Evolutionary conservation across 2,888 invertebrate species (phyloP).

Genomic region (Anthophora plumipes): DNA sequence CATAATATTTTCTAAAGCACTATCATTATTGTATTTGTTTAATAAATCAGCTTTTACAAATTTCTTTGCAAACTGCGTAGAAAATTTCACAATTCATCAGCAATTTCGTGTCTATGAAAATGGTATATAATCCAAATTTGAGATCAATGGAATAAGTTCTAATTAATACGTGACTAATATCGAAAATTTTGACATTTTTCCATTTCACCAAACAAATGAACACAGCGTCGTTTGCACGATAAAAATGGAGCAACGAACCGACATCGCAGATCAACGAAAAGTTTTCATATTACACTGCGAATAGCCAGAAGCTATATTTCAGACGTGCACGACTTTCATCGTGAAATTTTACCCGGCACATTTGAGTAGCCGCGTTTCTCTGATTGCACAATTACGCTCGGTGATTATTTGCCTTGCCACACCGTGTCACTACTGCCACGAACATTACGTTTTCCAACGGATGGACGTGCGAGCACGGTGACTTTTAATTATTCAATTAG

Average conservation of each 20-base stretch:
- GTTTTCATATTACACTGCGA: background rate
- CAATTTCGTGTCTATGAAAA: too few species aligned
- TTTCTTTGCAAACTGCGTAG: too few species aligned
- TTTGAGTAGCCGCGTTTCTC: slow-evolving; percentile 32
- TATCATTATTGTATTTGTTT: too few species aligned
- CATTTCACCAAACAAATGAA: background rate
- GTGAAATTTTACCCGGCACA: slow-evolving; percentile 19
- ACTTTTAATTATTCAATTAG: slow-evolving; percentile 70
- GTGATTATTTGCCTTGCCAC: slow-evolving; percentile 51
- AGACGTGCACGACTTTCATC: background rate
- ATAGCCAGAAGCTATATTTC: background rate
- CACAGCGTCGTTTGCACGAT: too few species aligned
- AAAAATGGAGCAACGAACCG: background rate
- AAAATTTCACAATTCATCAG: too few species aligned
- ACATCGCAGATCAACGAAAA: background rate
- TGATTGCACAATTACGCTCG: slow-evolving; percentile 51
- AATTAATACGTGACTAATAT: too few species aligned
- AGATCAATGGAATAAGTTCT: too few species aligned
- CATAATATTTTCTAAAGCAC: too few species aligned
- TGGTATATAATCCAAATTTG: too few species aligned
- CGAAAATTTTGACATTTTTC: background rate
- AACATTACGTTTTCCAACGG: slow-evolving; percentile 37
- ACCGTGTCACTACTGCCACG: slow-evolving; percentile 16
- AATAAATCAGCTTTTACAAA: too few species aligned
- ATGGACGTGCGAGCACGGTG: slow-evolving; percentile 29